Base-by-base conservation (phyloP, 2,113 vertebrate genomes). In the Cyphomyrus discorhynchus region DNA sequence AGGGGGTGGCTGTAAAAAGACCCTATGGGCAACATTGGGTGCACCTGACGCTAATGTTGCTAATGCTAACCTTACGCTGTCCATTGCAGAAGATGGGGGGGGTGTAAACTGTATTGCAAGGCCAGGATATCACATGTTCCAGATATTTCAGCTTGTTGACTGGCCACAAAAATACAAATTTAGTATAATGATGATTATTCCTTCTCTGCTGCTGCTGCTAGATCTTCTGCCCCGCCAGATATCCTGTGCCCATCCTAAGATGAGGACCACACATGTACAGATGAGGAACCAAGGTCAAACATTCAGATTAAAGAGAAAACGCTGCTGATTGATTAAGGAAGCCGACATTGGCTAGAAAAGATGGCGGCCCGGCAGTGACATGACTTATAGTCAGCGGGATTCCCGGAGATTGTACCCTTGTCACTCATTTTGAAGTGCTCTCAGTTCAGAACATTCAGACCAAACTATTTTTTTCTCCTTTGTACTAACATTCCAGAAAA, bases 251-350 rank as follows among this genome's bases (percentile, higher is more conserved):
- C 17, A 39, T 46, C 56, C 35, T 46, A 21, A 66, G 39, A 39
- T 42, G 35, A 46, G 87, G 53, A 9, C 19, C 94, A 94, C 87
- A 90, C 92, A 90, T 50, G 89, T 91, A 86, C 90, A 95, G 93
- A 86, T 88, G 92, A 58, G 35, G 58, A 91, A 91, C 84, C 94
- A 95, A 95, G 94, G 92, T 95, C 95, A 95, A 95, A 94, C 91
- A 94, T 95, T 94, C 92, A 93, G 93, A 95, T 96, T 95, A 95
- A 95, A 96, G 95, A 94, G 93, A 47, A 84, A 5, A 47, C 94
- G 94, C 92, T 95, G 90, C 91, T 95, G 94, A 95, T 94, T 95
- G 94, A 95, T 94, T 95, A 92, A 91, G 92, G 50, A 88, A 93
- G 93, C 91, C 92, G 94, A 21, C 35, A 90, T 91, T 94, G 91